Base-by-base conservation (phyloP, 2,797 vertebrate genomes). In the Labeo calbasu region DNA sequence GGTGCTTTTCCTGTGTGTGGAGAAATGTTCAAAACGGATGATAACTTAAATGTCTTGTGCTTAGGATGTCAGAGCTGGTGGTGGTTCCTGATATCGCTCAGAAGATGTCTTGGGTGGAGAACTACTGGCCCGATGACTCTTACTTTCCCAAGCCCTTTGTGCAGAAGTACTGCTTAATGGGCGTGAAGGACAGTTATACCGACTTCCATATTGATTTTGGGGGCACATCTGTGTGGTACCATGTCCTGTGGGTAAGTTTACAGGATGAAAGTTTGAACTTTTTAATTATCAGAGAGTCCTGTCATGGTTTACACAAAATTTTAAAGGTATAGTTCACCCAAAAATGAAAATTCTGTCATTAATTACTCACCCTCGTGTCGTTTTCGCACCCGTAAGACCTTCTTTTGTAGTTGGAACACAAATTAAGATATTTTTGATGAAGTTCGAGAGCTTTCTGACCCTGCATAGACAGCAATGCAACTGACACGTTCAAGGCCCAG, bases 141-240 rank as follows among this genome's bases (percentile, higher is more conserved):
- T 97, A 98, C 91, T 99, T 99, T 92, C 98, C 98, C 85, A 99
- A 99, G 87, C 98, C 98, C 71, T 99, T 99, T 91, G 98, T 99
- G 92, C 98, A 99, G 94, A 99, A 99, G 93, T 99, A 99, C 89
- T 99, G 98, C 89, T 94, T 99, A 81, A 99, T 99, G 98, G 97
- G 98, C 71, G 97, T 99, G 89, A 96, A 97, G 92, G 96, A 97
- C 93, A 98, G 98, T 92, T 99, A 99, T 86, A 99, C 98, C 0
- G 98, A 99, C 89, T 99, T 99, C 93, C 98, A 99, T 94, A 99
- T 99, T 50, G 98, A 99, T 94, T 99, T 99, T 40, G 98, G 98
- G 76, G 98, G 98, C 85, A 99, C 98, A 28, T 99, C 98, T 43
- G 98, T 99, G 88, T 99, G 98, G 98, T 99, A 99, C 93, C 98